Evolutionary conservation across 2,113 vertebrate species (phyloP), one percentile per base, ranked within the genome.

Genomic region (Cyanoramphus novaezelandiae): DNA sequence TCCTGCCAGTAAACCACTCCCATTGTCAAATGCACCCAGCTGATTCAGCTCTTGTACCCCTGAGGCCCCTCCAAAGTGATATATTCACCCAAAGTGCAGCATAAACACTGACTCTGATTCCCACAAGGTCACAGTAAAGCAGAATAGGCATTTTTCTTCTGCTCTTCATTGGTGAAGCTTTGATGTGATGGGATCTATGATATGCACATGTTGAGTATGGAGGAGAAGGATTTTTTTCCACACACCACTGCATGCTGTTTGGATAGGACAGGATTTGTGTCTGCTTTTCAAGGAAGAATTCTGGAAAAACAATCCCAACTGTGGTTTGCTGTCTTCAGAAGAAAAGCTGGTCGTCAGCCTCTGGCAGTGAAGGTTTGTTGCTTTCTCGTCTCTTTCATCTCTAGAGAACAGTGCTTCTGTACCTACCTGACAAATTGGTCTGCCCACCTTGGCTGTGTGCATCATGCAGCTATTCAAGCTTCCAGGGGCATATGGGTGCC

Each of bases 231-330:
- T 7, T 89, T 67, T 82, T 46, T 74, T 43, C 46, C 13, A 15
- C 18, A 8, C 1, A 2, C 11, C 3, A 2, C 43, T 43, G 10
- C 1, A 0, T 59, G 15, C 23, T 67, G 10, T 85, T 85, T 75
- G 35, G 52, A 11, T 68, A 69, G 53, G 37, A 31, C 31, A 62
- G 52, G 39, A 92, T 21, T 49, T 62, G 24, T 46, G 14, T 33
- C 37, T 81, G 31, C 46, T 63, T 75, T 93, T 67, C 25, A 70
- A 39, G 41, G 44, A 86, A 63, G 71, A 83, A 77, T 80, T 92
- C 53, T 63, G 31, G 37, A 74, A 52, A 90, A 88, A 39, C 12
- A 75, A 5, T 5, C 11, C 17, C 11, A 18, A 7, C 18, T 27
- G 1, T 50, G 35, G 13, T 82, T 93, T 86, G 11, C 37, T 67